These are phyloP conservation scores for Motacilla alba DNA, from an alignment of 2,113 vertebrate genomes.

Conservation along the genomic window DNA sequence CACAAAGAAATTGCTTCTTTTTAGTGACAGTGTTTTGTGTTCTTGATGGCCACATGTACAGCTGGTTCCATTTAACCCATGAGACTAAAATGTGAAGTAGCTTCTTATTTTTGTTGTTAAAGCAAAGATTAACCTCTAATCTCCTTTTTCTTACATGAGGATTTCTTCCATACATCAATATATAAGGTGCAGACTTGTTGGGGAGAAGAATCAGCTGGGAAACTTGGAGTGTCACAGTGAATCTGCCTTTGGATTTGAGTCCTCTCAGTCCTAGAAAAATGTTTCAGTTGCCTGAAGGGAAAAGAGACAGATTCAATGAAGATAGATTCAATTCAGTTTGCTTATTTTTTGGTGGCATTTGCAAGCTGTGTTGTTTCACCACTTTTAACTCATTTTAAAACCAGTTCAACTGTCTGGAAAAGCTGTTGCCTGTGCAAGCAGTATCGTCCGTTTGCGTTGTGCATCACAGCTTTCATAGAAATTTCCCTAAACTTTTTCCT, in stretches of 20 bases:
- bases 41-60: not conserved
- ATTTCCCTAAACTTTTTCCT: not conserved
- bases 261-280: not conserved
- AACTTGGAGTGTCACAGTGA: not conserved
- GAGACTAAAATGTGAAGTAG: not conserved
- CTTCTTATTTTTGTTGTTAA: not conserved
- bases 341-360: not conserved
- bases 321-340: not conserved
- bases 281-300: not conserved
- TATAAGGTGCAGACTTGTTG: not conserved
- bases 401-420: not conserved
- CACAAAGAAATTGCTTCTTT: not conserved
- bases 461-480: not conserved
- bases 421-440: not conserved
- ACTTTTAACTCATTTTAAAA: not conserved
- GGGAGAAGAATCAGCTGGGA: not conserved
- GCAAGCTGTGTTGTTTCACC: not conserved
- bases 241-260: not conserved
- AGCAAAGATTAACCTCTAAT: not conserved
- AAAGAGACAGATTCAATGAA: fast-evolving
- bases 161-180: not conserved
- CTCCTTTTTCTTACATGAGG: not conserved
- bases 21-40: not conserved
- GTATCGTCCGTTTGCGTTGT: not conserved
- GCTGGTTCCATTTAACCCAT: not conserved